Evolutionary conservation across 2,113 vertebrate species (phyloP), one percentile per base, ranked within the genome.

Genomic region (Notarius quadriscutis): DNA sequence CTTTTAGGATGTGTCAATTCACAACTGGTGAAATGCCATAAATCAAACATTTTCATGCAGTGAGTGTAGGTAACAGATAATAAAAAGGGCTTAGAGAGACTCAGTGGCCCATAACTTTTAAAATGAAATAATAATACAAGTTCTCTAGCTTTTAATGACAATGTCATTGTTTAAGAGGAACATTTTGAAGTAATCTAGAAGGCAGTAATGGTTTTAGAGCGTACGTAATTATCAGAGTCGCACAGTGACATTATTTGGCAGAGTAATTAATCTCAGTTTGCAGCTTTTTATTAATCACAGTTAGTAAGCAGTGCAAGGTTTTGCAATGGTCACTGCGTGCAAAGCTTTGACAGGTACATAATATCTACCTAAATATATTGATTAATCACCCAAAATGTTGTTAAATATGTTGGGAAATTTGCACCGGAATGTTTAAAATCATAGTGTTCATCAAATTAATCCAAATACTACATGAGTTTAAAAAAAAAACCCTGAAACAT

Each of bases 171-270:
- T 72, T 84, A 55, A 20, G 17, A 22, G 6, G 48, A 30, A 57
- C 63, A 71, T 41, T 4, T 41, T 53, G n/a, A 72, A 84, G 53
- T 84, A 30, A 79, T 67, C 62, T 85, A 53, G 63, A 86, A 57
- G 14, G 14, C 48, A 51, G 22, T 34, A 17, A 5, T 77, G 41
- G 34, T 75, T 77, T 51, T 50, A 75, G 9, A 3, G 48, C 17
- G 50, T 22, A 7, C 34, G 1, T 22, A 74, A 74, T 74, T 74
- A 48, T 8, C 34, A 48, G 17, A 74, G 34, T 48, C 34, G 5
- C 8, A 5, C 22, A 50, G 41, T 48, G 18, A 48, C 30, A 11
- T 4, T 74, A 48, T 18, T 48, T 48, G 34, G 18, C 84, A 78
- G 15, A 22, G 41, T 78, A 63, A 78, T 78, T 63, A n/a, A 51